A percentile compares a stretch with the other conserved stretches of the same genome.
phyloP scores from a whole-genome alignment of 2,888 invertebrate species.

The Saturnia japonica region DNA sequence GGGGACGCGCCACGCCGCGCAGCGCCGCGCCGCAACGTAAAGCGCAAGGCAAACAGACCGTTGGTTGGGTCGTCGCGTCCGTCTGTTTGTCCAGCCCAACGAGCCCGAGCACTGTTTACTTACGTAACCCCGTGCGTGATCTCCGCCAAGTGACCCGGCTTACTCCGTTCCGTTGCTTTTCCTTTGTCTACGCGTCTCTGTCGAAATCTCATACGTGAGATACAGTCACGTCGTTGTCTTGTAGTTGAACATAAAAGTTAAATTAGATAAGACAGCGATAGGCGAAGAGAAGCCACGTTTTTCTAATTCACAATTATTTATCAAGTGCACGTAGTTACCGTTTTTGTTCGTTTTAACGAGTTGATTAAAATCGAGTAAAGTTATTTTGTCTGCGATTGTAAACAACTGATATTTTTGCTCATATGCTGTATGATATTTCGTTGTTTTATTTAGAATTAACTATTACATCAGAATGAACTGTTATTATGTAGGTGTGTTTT shows the following conservation, averaged over 20 bases:
- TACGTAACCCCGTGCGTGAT: constrained; percentile 60
- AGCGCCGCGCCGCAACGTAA: constrained; percentile 51
- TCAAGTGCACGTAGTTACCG: background rate
- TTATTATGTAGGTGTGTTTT: too few species aligned
- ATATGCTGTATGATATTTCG: background rate
- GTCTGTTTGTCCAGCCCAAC: constrained; percentile 69
- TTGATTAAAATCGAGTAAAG: background rate
- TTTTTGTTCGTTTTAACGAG: background rate
- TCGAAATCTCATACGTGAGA: background rate
- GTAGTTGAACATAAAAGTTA: constrained; percentile 39
- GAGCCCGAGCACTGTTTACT: constrained; percentile 57
- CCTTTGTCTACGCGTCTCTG: constrained; percentile 18
- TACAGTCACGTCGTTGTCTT: constrained; percentile 42
- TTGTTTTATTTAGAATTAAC: constrained; percentile 1
- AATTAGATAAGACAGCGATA: constrained; percentile 27
- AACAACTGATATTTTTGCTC: background rate
- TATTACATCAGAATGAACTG: background rate
- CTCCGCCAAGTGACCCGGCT: constrained; percentile 45
- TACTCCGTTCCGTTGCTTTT: constrained; percentile 46
- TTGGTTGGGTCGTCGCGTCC: constrained; percentile 40
- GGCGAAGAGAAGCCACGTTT: background rate
- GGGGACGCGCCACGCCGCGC: constrained; percentile 49
- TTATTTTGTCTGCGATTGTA: background rate
- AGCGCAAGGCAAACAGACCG: constrained; percentile 63
- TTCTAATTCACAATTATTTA: background rate